Conservation (phyloP, 2,113 vertebrate species). For the Paedocypris sp. region DNA sequence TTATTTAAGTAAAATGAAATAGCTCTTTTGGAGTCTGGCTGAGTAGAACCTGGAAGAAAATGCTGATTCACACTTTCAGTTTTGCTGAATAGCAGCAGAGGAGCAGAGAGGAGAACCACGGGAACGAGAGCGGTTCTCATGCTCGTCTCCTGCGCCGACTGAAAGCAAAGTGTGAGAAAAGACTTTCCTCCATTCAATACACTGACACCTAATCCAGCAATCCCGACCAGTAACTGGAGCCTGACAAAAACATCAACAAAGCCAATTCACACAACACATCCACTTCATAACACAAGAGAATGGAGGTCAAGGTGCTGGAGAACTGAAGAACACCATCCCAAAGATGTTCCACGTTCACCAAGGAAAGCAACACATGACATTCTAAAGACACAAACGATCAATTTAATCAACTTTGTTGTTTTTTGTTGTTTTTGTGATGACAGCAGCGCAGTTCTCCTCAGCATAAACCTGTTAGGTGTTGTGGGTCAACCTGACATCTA, state of each 20-base stretch:
- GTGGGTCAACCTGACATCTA: not conserved
- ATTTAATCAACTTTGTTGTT: no score
- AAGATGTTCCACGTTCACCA: constrained; percentile 41
- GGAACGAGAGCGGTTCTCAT: constrained; percentile 25
- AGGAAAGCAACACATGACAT: no score
- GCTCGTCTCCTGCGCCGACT: constrained; percentile 29
- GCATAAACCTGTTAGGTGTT: no score
- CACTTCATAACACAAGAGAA: constrained; percentile 22
- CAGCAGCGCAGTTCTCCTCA: no score
- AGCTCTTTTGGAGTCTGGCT: no score
- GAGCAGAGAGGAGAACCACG: not conserved
- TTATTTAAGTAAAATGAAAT: no score
- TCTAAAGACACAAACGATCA: constrained; percentile 35
- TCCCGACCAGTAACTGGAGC: constrained; percentile 50
- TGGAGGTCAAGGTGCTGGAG: not conserved
- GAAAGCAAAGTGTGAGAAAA: constrained; percentile 59
- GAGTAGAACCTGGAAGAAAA: no score
- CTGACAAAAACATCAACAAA: constrained; percentile 57
- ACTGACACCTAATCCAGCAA: constrained; percentile 49
- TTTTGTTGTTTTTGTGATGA: no score
- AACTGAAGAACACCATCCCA: not conserved
- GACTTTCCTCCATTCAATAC: constrained; percentile 46
- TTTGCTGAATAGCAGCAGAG: constrained; percentile 42
- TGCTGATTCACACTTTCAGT: constrained; percentile 40
- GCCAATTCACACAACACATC: constrained; percentile 40